These are phyloP conservation scores for Platycercus adscitus DNA, from an alignment of 2,113 vertebrate species.

Conservation along the genomic window DNA sequence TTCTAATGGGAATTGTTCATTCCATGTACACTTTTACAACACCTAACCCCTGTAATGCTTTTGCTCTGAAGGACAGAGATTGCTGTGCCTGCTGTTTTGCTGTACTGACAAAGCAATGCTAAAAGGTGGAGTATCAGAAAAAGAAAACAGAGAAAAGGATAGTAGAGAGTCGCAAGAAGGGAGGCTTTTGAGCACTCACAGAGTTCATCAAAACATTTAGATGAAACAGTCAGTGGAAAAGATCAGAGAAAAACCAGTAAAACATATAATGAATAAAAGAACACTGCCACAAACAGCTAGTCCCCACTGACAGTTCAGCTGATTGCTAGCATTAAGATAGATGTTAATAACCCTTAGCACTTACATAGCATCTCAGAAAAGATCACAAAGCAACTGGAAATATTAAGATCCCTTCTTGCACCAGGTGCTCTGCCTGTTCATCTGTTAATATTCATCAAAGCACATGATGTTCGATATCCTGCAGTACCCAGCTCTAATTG, in stretches of 20 bases:
- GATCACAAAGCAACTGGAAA: background rate
- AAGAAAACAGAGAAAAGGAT: background rate
- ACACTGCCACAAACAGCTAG: background rate
- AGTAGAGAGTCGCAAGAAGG: background rate
- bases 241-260: background rate
- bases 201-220: conserved; percentile 14
- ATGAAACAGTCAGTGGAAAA: background rate
- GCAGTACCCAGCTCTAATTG: background rate
- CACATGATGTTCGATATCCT: rapidly evolving
- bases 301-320: background rate
- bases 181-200: background rate
- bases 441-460: background rate
- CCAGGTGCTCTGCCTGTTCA: background rate
- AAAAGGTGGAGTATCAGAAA: background rate
- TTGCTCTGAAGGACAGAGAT: background rate
- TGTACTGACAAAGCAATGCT: background rate
- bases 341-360: background rate
- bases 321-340: background rate
- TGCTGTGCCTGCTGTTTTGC: background rate
- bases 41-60: background rate
- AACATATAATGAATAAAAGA: background rate
- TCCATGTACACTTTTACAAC: background rate
- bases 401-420: background rate
- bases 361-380: background rate
- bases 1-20: conserved; percentile 23